Evolutionary conservation across 2,888 invertebrate genomes (phyloP), one percentile per base, ranked within the genome.

Genomic region (Myathropa florea): DNA sequence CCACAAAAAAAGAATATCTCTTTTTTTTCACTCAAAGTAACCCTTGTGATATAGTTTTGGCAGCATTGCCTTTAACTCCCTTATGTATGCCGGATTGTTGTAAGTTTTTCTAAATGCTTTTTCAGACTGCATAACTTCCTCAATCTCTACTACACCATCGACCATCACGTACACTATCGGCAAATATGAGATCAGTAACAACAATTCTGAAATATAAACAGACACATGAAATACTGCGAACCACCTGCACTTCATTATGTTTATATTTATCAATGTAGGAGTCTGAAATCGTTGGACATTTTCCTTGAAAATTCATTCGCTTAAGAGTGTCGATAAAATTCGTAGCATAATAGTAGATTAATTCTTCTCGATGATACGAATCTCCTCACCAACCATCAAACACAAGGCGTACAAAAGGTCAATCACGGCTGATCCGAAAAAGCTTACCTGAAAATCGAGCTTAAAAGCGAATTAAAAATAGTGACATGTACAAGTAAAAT

Each of bases 381-480:
- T 82, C 4, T 89, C 89, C 0, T 86, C 57, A 7, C 82, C 78
- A 55, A 91, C 36, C 21, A 90, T 28, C 88, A 88, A 88, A 28
- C 89, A 90, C 0, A 89, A 88, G 0, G 90, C 88, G 39, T 89
- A 91, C 1, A 90, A 60, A 3, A 90, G 57, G 72, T 91, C 91
- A 7, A 83, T 55, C 3, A 79, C 75, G 30, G 89, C 76, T 0
- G 91, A 89, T 1, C 88, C 90, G 23, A 89, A 70, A 59, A 88
- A 88, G 55, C 89, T 75, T 18, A 90, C 82, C 68, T 91, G 91
- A 26, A 89, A 91, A 67, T 91, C 91, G 12, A 91, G 26, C 86
- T 77, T n/a, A 18, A 23, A 18, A 3, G 9, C 23, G 18, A 9
- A 26, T 55, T 6, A 46, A 46, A 36, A 9, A 24, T 3, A 14